Percentiles rank a stretch among this genome's conserved stretches.
phyloP scores from a whole-genome alignment of 2,888 invertebrate genomes.

The Torymus tubicola region DNA sequence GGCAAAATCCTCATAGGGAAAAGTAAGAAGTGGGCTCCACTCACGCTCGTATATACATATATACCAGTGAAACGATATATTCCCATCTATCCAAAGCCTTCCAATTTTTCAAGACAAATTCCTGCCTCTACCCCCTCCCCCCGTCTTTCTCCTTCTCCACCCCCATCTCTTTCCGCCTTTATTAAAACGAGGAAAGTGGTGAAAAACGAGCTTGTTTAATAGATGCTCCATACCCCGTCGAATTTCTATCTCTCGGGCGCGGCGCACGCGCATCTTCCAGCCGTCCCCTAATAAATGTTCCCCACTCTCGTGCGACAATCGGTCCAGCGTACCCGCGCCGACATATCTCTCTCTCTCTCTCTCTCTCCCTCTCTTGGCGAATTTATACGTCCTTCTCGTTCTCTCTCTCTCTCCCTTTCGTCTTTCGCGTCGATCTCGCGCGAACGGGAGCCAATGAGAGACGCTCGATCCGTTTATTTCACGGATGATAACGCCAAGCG shows the following conservation, averaged over 20 bases:
- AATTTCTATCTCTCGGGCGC: conserved; percentile 25
- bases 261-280: background rate
- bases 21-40: too few species aligned
- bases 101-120: conserved; percentile 54
- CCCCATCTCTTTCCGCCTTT: conserved; percentile 22
- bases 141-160: background rate
- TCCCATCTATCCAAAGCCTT: conserved; percentile 41
- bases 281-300: conserved; percentile 49
- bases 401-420: background rate
- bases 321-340: conserved; percentile 3
- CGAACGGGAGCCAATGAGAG: conserved; percentile 12
- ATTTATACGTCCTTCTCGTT: conserved; percentile 22
- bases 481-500: conserved; percentile 53
- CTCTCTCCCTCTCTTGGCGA: background rate
- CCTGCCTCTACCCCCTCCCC: background rate
- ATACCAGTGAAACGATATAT: conserved; percentile 29
- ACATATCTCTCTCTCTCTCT: conserved; percentile 22
- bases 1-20: too few species aligned
- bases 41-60: background rate
- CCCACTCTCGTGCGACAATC: conserved; percentile 45
- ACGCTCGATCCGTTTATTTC: conserved; percentile 53
- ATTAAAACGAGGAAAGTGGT: conserved; percentile 49
- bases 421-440: conserved; percentile 31
- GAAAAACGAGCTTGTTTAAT: conserved; percentile 54
- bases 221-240: conserved; percentile 4